A percentile compares a stretch with the other conserved stretches of the same genome.
Evolutionary conservation across 2,888 invertebrate species (phyloP).

Genomic region (Cremastobaeus sp.): DNA sequence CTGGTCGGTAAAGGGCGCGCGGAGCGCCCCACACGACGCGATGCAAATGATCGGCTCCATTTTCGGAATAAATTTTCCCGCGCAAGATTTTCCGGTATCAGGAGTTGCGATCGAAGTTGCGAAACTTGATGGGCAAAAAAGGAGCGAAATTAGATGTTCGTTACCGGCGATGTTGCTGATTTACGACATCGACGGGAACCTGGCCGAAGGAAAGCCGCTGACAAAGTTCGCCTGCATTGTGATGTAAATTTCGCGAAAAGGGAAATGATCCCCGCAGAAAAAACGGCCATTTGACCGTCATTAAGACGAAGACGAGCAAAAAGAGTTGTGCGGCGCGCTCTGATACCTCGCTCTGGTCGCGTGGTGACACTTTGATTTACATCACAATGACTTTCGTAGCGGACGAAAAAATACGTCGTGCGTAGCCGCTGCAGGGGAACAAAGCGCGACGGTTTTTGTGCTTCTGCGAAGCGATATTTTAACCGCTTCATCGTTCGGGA

Average conservation of each 20-base stretch:
- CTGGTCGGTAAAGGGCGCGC: too few species aligned
- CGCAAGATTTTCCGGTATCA: too few species aligned
- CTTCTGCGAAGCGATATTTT: too few species aligned
- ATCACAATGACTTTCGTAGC: conserved; percentile 6
- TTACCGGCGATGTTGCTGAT: conserved; percentile 17
- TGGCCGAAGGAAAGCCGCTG: conserved; percentile 5
- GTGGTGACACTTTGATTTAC: conserved; percentile 33
- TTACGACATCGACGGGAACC: conserved; percentile 5
- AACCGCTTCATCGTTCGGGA: too few species aligned
- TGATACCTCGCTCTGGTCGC: conserved; percentile 8
- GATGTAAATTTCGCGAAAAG: conserved; percentile 11
- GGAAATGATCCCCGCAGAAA: conserved; percentile 10
- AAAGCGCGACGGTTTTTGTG: too few species aligned
- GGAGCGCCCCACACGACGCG: too few species aligned
- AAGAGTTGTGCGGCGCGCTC: conserved; percentile 8
- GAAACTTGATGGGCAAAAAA: too few species aligned
- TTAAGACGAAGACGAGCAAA: conserved; percentile 21
- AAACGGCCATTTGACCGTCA: conserved; percentile 24
- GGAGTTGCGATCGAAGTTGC: too few species aligned
- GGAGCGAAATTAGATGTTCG: too few species aligned
- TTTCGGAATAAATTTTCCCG: too few species aligned
- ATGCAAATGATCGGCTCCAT: too few species aligned
- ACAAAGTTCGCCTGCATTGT: conserved; percentile 13
- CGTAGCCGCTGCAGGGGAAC: conserved; percentile 5
- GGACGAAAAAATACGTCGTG: conserved; percentile 6